Conservation (phyloP, 1,140 invertebrate species). For the Helicoverpa zea region DNA sequence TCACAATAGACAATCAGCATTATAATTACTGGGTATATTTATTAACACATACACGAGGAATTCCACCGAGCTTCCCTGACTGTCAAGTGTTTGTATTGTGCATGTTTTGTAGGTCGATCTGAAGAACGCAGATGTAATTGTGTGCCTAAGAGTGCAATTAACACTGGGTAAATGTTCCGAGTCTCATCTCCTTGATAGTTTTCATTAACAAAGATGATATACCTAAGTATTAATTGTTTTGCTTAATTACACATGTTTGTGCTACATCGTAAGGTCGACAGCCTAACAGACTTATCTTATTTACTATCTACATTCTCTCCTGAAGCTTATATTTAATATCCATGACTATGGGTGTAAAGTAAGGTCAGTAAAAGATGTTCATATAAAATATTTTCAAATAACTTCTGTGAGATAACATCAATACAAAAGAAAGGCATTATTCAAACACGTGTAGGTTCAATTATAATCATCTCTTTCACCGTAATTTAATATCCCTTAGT, state of each 20-base stretch:
- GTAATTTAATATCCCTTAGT: slow-evolving; percentile 33
- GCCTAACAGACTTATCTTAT: too few relatives aligned
- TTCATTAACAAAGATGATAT: too few relatives aligned
- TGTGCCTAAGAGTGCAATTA: slow-evolving; percentile 6
- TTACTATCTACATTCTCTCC: too few relatives aligned
- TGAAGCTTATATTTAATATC: too few relatives aligned
- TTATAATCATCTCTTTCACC: not conserved
- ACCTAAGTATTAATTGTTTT: too few relatives aligned
- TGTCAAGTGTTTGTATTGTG: not conserved
- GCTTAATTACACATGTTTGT: too few relatives aligned
- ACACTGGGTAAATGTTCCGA: too few relatives aligned
- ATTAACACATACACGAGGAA: slow-evolving; percentile 47
- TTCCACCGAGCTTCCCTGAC: slow-evolving; percentile 34
- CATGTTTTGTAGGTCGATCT: slow-evolving; percentile 8
- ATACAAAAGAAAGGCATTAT: slow-evolving; percentile 8
- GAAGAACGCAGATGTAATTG: not conserved
- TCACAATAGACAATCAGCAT: slow-evolving; percentile 37
- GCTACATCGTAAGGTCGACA: too few relatives aligned
- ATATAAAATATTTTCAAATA: not conserved
- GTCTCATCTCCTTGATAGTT: too few relatives aligned
- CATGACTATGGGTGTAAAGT: too few relatives aligned
- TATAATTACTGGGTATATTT: slow-evolving; percentile 53
- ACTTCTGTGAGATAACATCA: not conserved
- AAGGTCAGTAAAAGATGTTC: too few relatives aligned
- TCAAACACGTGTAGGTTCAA: not conserved